phyloP scores from a whole-genome alignment of 1,140 invertebrate genomes.

The Aphidius gifuensis region DNA sequence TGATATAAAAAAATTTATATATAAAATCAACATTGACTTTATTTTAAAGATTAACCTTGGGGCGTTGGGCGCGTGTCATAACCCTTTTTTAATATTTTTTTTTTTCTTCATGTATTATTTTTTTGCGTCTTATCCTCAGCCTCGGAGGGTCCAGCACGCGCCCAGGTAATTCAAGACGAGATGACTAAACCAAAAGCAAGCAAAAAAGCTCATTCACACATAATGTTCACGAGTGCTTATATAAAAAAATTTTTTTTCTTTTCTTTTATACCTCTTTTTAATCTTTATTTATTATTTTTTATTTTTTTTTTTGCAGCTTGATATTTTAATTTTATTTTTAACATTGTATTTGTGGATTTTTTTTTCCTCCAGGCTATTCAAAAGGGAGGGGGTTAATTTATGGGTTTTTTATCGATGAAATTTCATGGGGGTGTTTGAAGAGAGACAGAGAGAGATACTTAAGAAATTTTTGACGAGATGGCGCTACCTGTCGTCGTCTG shows the following conservation, averaged over 20 bases:
- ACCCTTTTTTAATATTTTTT: constrained; percentile 36
- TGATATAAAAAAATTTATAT: background rate
- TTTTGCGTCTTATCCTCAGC: constrained; percentile 23
- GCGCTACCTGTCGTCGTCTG: constrained; percentile 40
- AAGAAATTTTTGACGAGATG: constrained; percentile 34
- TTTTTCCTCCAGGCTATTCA: too few species aligned
- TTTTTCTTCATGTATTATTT: constrained; percentile 6
- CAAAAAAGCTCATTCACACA: constrained; percentile 1
- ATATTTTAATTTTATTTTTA: too few species aligned
- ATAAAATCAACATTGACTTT: constrained; percentile 53
- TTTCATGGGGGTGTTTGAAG: background rate
- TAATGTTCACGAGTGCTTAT: too few species aligned
- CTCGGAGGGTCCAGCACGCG: constrained; percentile 28
- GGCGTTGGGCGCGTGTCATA: constrained; percentile 46
- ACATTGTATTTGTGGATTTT: too few species aligned
- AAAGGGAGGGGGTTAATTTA: too few species aligned
- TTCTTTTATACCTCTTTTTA: too few species aligned
- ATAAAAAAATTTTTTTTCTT: too few species aligned
- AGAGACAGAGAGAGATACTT: constrained; percentile 8
- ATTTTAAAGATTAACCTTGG: constrained; percentile 48
- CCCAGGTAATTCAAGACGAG: constrained; percentile 27
- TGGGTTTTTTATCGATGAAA: too few species aligned
- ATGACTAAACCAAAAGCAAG: too few species aligned
- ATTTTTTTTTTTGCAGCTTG: too few species aligned
- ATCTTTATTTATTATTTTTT: too few species aligned